Conservation (phyloP, 1,140 invertebrate species). For the Cyclina sinensis region DNA sequence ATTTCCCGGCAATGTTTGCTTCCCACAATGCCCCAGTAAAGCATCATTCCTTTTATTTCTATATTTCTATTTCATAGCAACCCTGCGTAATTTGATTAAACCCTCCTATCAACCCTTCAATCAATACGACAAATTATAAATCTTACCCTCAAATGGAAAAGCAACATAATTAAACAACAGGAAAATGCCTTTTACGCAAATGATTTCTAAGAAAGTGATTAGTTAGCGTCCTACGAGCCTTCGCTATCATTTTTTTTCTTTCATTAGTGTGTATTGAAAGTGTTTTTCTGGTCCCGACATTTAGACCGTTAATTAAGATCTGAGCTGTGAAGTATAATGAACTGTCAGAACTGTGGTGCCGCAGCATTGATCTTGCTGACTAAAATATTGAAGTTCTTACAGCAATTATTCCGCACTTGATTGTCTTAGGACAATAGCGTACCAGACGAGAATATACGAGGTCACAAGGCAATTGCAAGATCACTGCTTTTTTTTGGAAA, state of each 20-base stretch:
- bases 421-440: constrained; percentile 64
- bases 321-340: constrained; percentile 68
- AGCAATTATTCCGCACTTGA: constrained; percentile 57
- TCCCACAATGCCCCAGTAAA: not conserved
- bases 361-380: constrained; percentile 57
- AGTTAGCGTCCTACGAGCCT: constrained; percentile 58
- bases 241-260: constrained; percentile 62
- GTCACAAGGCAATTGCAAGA: constrained; percentile 15
- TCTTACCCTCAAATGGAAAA: constrained; percentile 51
- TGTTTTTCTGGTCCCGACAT: constrained; percentile 67
- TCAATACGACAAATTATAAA: constrained; percentile 68
- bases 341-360: constrained; percentile 65
- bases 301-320: constrained; percentile 68
- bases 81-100: constrained; percentile 67
- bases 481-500: not conserved
- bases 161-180: constrained; percentile 68
- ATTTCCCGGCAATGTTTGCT: constrained; percentile 3
- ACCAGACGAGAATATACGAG: constrained; percentile 37
- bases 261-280: constrained; percentile 68
- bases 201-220: constrained; percentile 70
- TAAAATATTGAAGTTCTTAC: constrained; percentile 70
- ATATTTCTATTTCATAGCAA: constrained; percentile 55
- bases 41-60: constrained; percentile 32
- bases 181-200: constrained; percentile 71
- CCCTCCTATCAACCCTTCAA: constrained; percentile 38